phyloP scores from a whole-genome alignment of 2,113 vertebrate species.

The Ploceus nigricollis region DNA sequence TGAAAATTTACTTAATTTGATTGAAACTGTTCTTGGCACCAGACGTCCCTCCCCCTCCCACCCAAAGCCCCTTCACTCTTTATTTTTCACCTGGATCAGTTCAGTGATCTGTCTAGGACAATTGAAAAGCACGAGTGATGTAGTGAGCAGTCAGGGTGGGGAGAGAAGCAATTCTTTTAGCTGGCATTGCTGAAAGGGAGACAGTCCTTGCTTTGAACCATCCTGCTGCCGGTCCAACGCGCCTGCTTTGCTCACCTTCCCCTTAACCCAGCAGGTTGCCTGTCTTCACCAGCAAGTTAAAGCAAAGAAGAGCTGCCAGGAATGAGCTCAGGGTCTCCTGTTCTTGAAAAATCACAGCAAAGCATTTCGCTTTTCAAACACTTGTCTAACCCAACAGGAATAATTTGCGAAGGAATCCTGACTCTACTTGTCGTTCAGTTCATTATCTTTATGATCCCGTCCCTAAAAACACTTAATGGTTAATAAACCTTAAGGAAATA shows the following conservation, averaged over 20 bases:
- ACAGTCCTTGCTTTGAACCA: background rate
- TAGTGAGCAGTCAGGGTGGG: background rate
- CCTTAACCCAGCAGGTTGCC: background rate
- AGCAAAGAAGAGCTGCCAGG: background rate
- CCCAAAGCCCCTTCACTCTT: background rate
- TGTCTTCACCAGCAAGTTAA: background rate
- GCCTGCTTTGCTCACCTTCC: background rate
- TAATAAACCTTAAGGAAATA: constrained; percentile 51
- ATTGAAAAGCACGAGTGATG: background rate
- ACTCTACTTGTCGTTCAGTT: background rate
- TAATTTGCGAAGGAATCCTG: background rate
- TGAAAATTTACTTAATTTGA: background rate
- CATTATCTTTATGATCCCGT: background rate
- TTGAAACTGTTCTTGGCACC: background rate
- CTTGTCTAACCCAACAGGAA: background rate
- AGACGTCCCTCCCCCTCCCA: background rate
- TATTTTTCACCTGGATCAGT: background rate
- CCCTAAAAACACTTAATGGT: constrained; percentile 5
- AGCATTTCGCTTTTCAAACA: background rate
- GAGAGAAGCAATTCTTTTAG: background rate
- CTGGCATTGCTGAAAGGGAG: background rate
- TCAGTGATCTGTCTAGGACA: background rate
- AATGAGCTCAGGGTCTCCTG: background rate
- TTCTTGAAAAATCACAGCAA: background rate
- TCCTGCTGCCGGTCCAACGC: fast-evolving